Base-by-base conservation (phyloP, 2,888 invertebrate genomes). In the Pimpla rufipes region DNA sequence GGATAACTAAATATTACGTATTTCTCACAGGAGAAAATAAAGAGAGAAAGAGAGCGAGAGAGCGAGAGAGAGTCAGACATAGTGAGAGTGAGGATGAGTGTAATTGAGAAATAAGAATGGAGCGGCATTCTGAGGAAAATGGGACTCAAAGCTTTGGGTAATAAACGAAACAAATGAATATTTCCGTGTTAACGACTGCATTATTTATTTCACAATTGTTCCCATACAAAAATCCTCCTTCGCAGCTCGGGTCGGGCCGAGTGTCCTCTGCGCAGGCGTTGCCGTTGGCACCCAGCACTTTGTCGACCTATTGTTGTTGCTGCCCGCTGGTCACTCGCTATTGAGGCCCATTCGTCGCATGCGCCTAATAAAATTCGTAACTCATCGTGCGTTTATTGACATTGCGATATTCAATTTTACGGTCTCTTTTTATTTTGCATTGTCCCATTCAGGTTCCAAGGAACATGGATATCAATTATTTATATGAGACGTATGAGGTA, bases 141-240 rank as follows among this genome's bases (percentile, higher is more conserved):
- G 87, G 88, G 87, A 81, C 70, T 83, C 85, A 82, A 88, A 88
- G 87, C 85, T 88, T 89, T 88, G 90, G 89, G 87, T 89, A 92
- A 91, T 91, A 91, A 92, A 92, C 88, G 87, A 87, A 89, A 91
- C 87, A 88, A 89, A 90, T 87, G 89, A 88, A 90, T 88, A 88
- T 83, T 76, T 73, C 67, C 67, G 83, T 83, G 79, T 83, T 83
- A 57, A 76, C 47, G 75, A 74, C 16, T 55, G 64, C 47, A 50
- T 80, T 77, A 67, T 73, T 82, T 79, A 74, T 70, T 81, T 68
- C 11, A 68, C 45, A 62, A n/a, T 16, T 45, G n/a, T 66, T 42
- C 21, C 42, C 8, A 42, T 66, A 21, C 7, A 66, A 0, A 42
- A 21, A n/a, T 37, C 13, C 13, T 66, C 45, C 45, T 45, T 66